Percentiles rank a stretch among this genome's conserved stretches.
phyloP scores from a whole-genome alignment of 2,113 vertebrate genomes.

The Gracilinanus agilis region DNA sequence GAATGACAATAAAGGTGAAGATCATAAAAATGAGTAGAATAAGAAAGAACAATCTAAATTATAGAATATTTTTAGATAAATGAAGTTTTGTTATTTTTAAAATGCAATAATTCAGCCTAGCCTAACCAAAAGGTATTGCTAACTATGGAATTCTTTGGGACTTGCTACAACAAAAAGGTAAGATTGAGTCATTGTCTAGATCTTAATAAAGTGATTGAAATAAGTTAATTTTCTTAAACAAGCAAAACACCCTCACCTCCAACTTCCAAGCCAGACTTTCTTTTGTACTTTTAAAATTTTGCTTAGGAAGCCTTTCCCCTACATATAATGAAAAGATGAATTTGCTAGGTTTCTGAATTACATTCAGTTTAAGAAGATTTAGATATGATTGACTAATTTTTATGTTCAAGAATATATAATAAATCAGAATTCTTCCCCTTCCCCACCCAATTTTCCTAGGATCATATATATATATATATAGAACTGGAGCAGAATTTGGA shows the following conservation, averaged over 20 bases:
- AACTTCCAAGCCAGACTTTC: not conserved
- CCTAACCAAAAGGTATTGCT: not conserved
- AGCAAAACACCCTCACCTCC: not conserved
- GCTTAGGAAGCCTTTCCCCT: not conserved
- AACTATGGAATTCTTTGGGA: not conserved
- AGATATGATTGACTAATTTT: not conserved
- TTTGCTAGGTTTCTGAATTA: not conserved
- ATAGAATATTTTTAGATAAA: slow-evolving; percentile 14
- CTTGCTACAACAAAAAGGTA: not conserved
- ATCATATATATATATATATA: not conserved
- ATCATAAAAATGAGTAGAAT: slow-evolving; percentile 18
- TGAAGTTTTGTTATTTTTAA: slow-evolving; percentile 17
- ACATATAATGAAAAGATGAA: not conserved
- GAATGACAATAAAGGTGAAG: slow-evolving; percentile 13
- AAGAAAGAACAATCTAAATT: slow-evolving; percentile 31
- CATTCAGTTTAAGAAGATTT: not conserved
- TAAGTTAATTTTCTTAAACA: not conserved
- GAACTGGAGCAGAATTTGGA: not conserved
- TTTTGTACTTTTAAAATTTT: not conserved
- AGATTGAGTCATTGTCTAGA: not conserved
- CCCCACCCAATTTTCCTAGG: not conserved
- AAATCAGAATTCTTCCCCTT: not conserved
- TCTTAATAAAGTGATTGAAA: not conserved
- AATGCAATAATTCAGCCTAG: not conserved
- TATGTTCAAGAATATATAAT: not conserved